Base-by-base conservation (phyloP, 2,113 vertebrate genomes). In the Mesocricetus auratus region DNA sequence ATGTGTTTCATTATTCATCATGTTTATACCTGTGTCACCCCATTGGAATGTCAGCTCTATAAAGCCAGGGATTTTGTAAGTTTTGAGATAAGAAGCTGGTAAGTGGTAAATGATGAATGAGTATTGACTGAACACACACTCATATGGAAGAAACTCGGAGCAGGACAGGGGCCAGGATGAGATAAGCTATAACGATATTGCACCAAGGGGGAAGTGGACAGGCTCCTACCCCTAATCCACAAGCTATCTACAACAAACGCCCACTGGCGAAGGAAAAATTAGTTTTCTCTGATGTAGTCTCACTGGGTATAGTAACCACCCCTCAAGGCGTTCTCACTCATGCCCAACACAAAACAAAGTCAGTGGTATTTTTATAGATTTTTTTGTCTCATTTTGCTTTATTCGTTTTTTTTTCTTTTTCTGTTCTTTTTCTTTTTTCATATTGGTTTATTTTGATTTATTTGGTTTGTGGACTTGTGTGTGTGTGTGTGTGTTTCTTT, bases 51-150 rank as follows among this genome's bases (percentile, higher is more conserved):
- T 89, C 82, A 83, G 83, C 24, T 78, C 60, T 53, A 77, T 13
- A 91, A 95, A 93, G 29, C 45, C 78, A 95, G 24, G 12, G 42
- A 64, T 89, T 66, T 45, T 90, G n/a, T 64, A 89, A 77, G 47
- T 96, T 94, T 97, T 64, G 85, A 75, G 88, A 97, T 10, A 95
- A 96, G 71, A 81, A 86, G 10, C 10, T n/a, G 29, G 6, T 11
- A 89, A 91, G 66, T 19, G 86, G n/a, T 68, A 73, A 60, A 60
- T 92, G 22, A 89, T 94, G 50, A 71, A 75, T 93, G 91, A 74
- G 62, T 90, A 97, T 60, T 95, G 58, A 89, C n/a, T 85, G n/a
- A 95, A 73, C 74, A 6, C 77, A 31, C 74, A 88, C 42, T 81
- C 82, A 3, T 60, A 60, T 45, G 74, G 73, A 66, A 93, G 29